Evolutionary conservation across 1,140 invertebrate species (phyloP).

Genomic region (Macrobrachium nipponense): DNA sequence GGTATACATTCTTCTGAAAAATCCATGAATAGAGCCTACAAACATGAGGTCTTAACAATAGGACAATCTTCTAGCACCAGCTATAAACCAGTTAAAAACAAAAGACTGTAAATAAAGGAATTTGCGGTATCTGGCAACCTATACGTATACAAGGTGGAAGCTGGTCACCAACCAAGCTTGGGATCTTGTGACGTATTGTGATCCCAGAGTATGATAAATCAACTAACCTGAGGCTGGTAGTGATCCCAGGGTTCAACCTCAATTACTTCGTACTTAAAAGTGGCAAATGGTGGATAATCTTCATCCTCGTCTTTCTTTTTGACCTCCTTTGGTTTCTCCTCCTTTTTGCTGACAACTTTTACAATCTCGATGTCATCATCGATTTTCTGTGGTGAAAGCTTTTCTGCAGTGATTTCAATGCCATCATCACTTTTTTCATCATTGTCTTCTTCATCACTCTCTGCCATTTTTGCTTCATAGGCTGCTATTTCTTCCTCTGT

Average conservation of each 20-base stretch:
- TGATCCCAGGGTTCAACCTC: constrained; percentile 72
- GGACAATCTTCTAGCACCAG: no score
- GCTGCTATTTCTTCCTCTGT: constrained; percentile 67
- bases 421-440: neutral
- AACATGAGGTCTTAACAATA: no score
- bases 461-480: constrained; percentile 56
- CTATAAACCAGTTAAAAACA: no score
- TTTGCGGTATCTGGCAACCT: no score
- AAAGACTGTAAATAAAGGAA: no score
- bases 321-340: constrained; percentile 3
- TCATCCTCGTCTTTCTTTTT: constrained; percentile 58
- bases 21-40: neutral
- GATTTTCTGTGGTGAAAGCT: neutral
- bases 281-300: constrained; percentile 70
- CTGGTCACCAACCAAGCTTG: no score
- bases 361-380: constrained; percentile 47
- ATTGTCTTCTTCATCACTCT: constrained; percentile 65
- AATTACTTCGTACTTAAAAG: constrained; percentile 82
- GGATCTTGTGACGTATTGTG: no score
- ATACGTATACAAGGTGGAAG: no score
- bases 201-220: neutral
- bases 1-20: no score
- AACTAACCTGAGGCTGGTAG: constrained; percentile 39
- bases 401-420: constrained; percentile 18
- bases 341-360: constrained; percentile 21